Evolutionary conservation across 2,113 vertebrate genomes (phyloP).

Genomic region (Arenaria interpres): DNA sequence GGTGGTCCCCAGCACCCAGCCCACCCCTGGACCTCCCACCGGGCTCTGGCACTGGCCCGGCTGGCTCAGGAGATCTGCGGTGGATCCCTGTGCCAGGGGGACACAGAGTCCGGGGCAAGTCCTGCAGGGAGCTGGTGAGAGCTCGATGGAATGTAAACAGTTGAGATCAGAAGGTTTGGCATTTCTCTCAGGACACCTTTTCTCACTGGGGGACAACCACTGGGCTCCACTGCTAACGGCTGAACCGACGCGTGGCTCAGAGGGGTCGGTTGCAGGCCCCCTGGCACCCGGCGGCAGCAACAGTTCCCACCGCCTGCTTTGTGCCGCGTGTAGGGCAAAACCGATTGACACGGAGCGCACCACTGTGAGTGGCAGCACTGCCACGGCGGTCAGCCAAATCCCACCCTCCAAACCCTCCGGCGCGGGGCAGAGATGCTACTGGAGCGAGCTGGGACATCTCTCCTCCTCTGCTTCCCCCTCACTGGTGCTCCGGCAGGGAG

Average conservation of each 20-base stretch:
- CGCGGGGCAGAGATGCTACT: fast-evolving
- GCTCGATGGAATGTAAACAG: fast-evolving
- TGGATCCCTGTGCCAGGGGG: neutral
- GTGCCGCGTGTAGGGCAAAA: neutral
- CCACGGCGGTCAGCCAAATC: fast-evolving
- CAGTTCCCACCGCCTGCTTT: neutral
- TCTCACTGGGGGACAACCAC: neutral
- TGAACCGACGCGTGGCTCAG: neutral
- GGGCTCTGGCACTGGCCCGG: neutral
- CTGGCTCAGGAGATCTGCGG: neutral
- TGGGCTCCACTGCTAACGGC: neutral
- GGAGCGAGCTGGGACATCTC: neutral
- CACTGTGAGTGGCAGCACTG: fast-evolving
- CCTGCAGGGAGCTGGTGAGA: neutral
- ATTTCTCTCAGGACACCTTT: neutral
- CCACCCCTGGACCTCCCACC: neutral
- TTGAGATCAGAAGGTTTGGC: neutral
- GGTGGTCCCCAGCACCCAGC: neutral
- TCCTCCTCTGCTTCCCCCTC: neutral
- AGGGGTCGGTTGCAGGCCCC: neutral
- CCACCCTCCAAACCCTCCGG: neutral
- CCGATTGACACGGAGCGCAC: neutral
- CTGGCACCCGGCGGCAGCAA: neutral
- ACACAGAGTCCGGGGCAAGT: neutral
- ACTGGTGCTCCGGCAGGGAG: neutral